Evolutionary conservation across 2,888 invertebrate genomes (phyloP).

Genomic region (Sarcophaga carnaria): DNA sequence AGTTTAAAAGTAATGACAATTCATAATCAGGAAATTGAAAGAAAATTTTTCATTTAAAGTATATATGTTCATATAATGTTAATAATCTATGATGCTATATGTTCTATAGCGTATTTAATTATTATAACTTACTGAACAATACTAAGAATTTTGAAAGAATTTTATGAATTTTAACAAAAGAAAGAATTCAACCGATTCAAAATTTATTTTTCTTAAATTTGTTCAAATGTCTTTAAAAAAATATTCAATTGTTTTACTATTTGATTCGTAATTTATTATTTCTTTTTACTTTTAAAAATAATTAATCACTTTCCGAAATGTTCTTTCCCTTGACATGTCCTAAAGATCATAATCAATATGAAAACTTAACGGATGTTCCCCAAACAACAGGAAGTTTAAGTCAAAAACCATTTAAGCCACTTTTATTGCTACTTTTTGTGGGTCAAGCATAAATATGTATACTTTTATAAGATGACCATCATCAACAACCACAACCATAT

Average conservation of each 20-base stretch:
- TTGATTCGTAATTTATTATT: neutral
- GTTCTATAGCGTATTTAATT: no score
- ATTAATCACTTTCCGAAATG: conserved; percentile 57
- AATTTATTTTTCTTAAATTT: no score
- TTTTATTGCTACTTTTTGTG: conserved; percentile 8
- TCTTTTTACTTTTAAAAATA: neutral
- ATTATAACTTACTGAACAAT: no score
- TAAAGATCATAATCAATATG: conserved; percentile 62
- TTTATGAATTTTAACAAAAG: no score
- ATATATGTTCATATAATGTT: no score
- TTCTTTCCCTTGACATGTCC: conserved; percentile 36
- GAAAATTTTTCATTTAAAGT: no score
- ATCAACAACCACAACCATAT: conserved; percentile 17
- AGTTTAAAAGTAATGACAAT: neutral
- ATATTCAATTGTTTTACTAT: neutral
- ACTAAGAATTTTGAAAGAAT: no score
- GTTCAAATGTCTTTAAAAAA: neutral
- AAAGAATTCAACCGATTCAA: no score
- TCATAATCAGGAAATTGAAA: no score
- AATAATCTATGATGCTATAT: no score
- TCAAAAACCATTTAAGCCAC: conserved; percentile 2
- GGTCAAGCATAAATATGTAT: conserved; percentile 17
- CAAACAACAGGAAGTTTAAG: conserved; percentile 34
- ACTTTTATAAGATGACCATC: neutral
- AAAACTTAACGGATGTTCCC: conserved; percentile 39